A percentile compares a stretch with the other conserved stretches of the same genome.
These are phyloP conservation scores for Leptura quadrifasciata DNA, from an alignment of 2,888 invertebrate species.

Conservation along the genomic window DNA sequence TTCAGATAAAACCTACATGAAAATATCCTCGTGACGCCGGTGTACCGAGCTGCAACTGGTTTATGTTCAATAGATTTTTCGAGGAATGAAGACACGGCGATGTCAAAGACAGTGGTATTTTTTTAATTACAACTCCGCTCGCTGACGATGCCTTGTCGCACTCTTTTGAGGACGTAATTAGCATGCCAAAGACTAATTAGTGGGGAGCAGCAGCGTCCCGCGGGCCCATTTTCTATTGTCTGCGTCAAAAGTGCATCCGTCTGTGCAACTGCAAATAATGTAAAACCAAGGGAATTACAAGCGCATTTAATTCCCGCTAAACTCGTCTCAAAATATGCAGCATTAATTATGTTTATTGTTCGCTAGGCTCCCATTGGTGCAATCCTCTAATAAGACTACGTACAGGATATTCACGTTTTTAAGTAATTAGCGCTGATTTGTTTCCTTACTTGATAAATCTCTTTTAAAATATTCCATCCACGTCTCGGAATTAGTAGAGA, in stretches of 20 bases:
- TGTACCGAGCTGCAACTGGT: conserved; percentile 21
- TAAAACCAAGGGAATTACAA: conserved; percentile 60
- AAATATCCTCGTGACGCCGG: neutral
- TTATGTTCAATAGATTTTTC: conserved; percentile 39
- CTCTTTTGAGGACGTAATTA: conserved; percentile 66
- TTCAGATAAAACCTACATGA: no score
- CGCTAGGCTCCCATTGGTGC: conserved; percentile 21
- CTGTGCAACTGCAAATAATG: conserved; percentile 59
- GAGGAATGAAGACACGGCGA: conserved; percentile 24
- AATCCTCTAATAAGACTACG: conserved; percentile 23
- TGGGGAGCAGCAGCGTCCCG: conserved; percentile 52
- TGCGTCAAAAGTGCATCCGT: conserved; percentile 58
- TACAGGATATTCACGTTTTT: conserved; percentile 30
- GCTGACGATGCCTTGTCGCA: conserved; percentile 62
- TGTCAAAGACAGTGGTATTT: conserved; percentile 52
- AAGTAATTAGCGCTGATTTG: conserved; percentile 38
- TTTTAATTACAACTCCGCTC: conserved; percentile 65
- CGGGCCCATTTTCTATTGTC: conserved; percentile 59
- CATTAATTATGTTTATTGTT: conserved; percentile 48
- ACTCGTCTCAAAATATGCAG: conserved; percentile 41
- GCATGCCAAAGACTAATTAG: conserved; percentile 67
- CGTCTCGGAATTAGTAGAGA: neutral
- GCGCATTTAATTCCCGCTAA: conserved; percentile 50
- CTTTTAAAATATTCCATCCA: neutral
- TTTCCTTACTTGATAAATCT: conserved; percentile 23